Base-by-base conservation (phyloP, 2,113 vertebrate species). In the Istiophorus platypterus region DNA sequence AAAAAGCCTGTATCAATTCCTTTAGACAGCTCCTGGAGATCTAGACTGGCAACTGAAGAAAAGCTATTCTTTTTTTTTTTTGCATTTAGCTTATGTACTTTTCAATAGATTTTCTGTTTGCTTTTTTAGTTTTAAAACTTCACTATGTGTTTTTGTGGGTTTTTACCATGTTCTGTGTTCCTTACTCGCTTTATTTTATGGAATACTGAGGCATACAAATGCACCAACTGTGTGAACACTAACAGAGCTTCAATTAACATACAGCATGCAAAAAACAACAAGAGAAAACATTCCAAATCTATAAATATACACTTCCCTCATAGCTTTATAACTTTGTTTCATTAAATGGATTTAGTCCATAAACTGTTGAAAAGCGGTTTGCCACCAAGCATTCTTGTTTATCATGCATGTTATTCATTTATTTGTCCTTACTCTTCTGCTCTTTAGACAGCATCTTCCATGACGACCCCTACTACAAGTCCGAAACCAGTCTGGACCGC, bases 381-480 rank as follows among this genome's bases (percentile, higher is more conserved):
- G 45, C 13, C 6, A 22, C 6, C 4, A 37, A 49, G 15, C 47
- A 4, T 62, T 17, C 51, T 59, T 74, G 10, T 51, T 62, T 54
- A 41, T 56, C 49, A 15, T 61, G 7, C 13, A 31, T 20, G 3
- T 34, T 18, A 52, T 52, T 75, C 27, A 52, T 37, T 70, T 6
- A 67, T 7, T 78, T 13, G 41, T 13, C 1, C 26, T 58, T 52
- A n/a, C 24, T 20, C 56, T 58, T 72, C 72, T 39, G 4, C 52
- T 63, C 10, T 81, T 17, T 49, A 99, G 98, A 99, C 91, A 99
- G 96, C 90, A 98, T 99, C 90, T 97, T 98, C 92, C 97, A 96
- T 13, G 97, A 98, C n/a, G 97, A 99, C 59, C 94, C 96, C 18
- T 99, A 97, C 84, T 96, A 95, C 92, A 96, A 97, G 77, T 99